Percentiles rank a stretch among this genome's conserved stretches.
Evolutionary conservation across 2,797 vertebrate genomes (phyloP).

Genomic region (Gambusia yucatana): DNA sequence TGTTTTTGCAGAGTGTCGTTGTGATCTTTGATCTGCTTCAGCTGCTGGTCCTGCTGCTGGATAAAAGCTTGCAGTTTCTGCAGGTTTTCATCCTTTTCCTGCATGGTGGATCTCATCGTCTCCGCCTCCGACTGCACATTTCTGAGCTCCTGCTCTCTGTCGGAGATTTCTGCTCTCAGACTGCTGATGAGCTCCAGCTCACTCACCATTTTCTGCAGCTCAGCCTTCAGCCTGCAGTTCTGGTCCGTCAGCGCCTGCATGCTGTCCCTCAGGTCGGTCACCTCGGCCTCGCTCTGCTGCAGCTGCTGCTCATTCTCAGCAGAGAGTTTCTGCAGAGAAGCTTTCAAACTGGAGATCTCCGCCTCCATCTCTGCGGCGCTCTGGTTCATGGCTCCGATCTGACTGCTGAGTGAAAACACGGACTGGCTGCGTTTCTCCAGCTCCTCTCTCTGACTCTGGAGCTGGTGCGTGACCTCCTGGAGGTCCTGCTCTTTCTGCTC

Average conservation of each 20-base stretch:
- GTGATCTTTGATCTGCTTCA: slow-evolving; percentile 77
- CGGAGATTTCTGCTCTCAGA: slow-evolving; percentile 69
- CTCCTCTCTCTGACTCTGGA: slow-evolving; percentile 76
- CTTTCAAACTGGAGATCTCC: slow-evolving; percentile 72
- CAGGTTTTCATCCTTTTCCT: slow-evolving; percentile 74
- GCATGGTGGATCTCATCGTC: slow-evolving; percentile 63
- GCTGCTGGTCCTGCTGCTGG: slow-evolving; percentile 77
- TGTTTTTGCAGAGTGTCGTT: slow-evolving; percentile 63
- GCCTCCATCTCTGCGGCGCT: slow-evolving; percentile 71
- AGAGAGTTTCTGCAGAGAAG: slow-evolving; percentile 62
- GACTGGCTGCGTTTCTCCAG: slow-evolving; percentile 76
- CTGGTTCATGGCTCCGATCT: slow-evolving; percentile 76
- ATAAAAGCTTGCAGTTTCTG: slow-evolving; percentile 77
- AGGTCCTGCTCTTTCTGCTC: slow-evolving; percentile 75
- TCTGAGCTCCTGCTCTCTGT: slow-evolving; percentile 71
- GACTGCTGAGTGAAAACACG: slow-evolving; percentile 67
- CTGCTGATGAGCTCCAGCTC: slow-evolving; percentile 68
- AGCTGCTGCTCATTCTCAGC: slow-evolving; percentile 70
- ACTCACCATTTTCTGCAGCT: slow-evolving; percentile 71
- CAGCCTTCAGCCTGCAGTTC: slow-evolving; percentile 78
- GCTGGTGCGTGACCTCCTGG: slow-evolving; percentile 55
- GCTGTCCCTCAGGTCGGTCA: slow-evolving; percentile 53
- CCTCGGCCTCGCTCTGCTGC: slow-evolving; percentile 51
- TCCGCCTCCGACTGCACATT: slow-evolving; percentile 69
- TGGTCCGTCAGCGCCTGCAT: slow-evolving; percentile 69